phyloP scores from a whole-genome alignment of 2,113 vertebrate species.

The Ictalurus punctatus region DNA sequence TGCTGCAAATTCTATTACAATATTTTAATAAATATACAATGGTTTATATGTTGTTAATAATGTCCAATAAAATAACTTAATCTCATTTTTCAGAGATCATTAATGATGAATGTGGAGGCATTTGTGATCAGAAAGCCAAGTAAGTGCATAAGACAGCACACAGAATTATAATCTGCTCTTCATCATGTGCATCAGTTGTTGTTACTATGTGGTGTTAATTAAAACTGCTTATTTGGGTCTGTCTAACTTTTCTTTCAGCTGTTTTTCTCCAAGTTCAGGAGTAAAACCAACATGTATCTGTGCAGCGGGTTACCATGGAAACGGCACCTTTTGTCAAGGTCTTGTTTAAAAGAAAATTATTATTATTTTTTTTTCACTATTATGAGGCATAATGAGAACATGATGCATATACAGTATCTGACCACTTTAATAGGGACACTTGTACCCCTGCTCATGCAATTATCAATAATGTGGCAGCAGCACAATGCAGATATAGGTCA shows the following conservation, averaged over 20 bases:
- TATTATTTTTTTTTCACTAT: not conserved
- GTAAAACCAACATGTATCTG: constrained; percentile 77
- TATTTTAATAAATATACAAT: not conserved
- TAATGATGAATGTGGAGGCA: constrained; percentile 78
- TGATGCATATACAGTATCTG: not conserved
- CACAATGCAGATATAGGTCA: not conserved
- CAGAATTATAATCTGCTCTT: not conserved
- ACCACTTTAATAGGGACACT: not conserved
- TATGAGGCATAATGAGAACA: not conserved
- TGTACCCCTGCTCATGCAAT: not conserved
- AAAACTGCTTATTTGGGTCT: not conserved
- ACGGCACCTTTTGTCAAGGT: constrained; percentile 89
- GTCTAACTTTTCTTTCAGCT: constrained; percentile 73
- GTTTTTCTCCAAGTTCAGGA: constrained; percentile 71
- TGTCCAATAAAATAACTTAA: not conserved
- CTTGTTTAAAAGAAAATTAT: not conserved
- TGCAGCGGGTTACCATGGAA: constrained; percentile 85
- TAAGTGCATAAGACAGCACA: constrained; percentile 68
- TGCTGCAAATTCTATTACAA: not conserved
- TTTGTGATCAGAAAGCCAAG: constrained; percentile 84
- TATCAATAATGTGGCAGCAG: not conserved
- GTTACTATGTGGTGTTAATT: not conserved
- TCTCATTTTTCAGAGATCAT: constrained; percentile 73
- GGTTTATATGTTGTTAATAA: not conserved
- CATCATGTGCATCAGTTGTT: not conserved